Evolutionary conservation across 2,113 vertebrate species (phyloP), one percentile per base, ranked within the genome.

Genomic region (Speoplatyrhinus poulsoni): DNA sequence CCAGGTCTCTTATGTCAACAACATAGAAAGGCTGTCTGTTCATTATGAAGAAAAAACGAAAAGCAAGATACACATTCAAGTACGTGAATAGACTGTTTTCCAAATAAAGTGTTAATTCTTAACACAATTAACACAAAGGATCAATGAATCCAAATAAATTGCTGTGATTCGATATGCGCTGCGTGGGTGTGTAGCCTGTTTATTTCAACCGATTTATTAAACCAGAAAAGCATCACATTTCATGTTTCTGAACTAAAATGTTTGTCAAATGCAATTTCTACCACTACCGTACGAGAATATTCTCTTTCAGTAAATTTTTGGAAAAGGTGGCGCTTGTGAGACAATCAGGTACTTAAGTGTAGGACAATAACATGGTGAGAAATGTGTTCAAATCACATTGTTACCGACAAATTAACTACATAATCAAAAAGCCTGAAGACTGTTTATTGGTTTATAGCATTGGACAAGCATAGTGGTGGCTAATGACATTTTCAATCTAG

Each of bases 401-500:
- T 17, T 8, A 61, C 46, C 59, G 15, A 60, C 5, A n/a, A 26
- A 9, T 26, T 12, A 11, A 7, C 11, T n/a, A 57, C 36, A 53
- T 52, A 46, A 13, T 16, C 62, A 13, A 26, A 49, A 53, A 46
- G 36, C 1, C 33, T 12, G 6, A 13, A 16, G 13, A 13, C 47
- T 1, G 55, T 17, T 8, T 3, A 54, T 57, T 61, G 9, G 36
- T 13, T 46, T 9, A 46, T 26, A 10, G 32, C 56, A 12, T 32
- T 60, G 54, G 1, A 46, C 74, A 58, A 3, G 17, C 67, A 13
- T 65, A 52, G 7, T 62, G 57, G 11, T 56, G 11, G 26, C 26
- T 33, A 32, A 11, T 26, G 1, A 69, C 67, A 52, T 13, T 15
- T 70, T 72, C 56, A 60, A 72, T 60, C 59, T 52, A 52, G 75